Percentiles rank a stretch among this genome's conserved stretches.
phyloP scores from a whole-genome alignment of 2,113 vertebrate species.

The Myrmophylax atrothorax region DNA sequence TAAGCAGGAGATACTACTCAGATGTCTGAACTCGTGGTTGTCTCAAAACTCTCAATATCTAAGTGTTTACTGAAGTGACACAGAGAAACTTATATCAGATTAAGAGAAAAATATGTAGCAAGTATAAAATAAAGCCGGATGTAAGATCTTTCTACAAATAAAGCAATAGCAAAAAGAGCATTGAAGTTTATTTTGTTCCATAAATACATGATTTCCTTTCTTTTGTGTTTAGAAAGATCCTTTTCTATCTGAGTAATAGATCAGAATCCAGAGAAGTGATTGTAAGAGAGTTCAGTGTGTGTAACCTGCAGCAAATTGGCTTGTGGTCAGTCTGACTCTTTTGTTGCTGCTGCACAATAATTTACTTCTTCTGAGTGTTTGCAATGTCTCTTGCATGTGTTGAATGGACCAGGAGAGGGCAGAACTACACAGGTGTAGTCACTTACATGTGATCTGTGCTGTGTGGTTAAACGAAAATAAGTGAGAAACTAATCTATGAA shows the following conservation, averaged over 20 bases:
- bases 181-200: background rate
- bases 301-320: background rate
- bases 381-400: background rate
- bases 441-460: fast-evolving
- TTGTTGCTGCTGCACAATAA: background rate
- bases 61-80: background rate
- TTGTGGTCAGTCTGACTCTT: background rate
- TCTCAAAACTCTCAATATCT: background rate
- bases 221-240: background rate
- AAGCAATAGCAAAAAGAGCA: background rate
- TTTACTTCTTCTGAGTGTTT: fast-evolving
- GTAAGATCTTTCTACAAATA: background rate
- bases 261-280: background rate
- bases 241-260: background rate
- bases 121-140: background rate
- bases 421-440: background rate
- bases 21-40: background rate
- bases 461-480: fast-evolving
- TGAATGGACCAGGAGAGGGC: slow-evolving; percentile 50
- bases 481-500: background rate
- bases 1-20: background rate
- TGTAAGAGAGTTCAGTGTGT: too few relatives aligned
- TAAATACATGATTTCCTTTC: fast-evolving
- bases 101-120: background rate
- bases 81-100: background rate